Percentiles rank a stretch among this genome's conserved stretches.
Conservation (phyloP, 2,888 invertebrate species). For the Oxystoma pomonae region DNA sequence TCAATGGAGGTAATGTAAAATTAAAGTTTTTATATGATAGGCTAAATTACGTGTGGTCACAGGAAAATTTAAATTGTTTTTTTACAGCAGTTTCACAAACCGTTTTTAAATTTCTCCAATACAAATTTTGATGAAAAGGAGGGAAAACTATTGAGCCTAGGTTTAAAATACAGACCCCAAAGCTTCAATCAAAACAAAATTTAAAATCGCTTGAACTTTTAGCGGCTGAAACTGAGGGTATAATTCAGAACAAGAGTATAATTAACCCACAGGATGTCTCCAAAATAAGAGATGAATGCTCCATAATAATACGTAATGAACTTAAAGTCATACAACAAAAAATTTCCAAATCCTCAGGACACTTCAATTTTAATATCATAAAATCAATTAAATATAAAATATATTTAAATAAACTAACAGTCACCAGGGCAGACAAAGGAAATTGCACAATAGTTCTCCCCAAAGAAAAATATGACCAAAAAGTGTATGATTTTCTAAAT, state of each 20-base stretch:
- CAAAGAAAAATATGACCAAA: neutral
- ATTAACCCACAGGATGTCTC: neutral
- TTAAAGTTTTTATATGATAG: neutral
- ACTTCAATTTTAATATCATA: neutral
- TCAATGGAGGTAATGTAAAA: neutral
- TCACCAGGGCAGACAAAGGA: neutral
- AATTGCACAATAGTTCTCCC: neutral
- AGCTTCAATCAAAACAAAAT: conserved; percentile 45
- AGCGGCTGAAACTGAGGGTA: neutral
- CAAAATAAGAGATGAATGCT: neutral
- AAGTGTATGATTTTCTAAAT: neutral
- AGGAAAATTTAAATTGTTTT: neutral
- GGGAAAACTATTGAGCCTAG: conserved; percentile 12
- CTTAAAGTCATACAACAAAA: neutral
- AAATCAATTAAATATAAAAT: neutral
- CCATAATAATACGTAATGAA: neutral
- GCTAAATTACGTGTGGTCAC: neutral
- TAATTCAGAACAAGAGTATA: neutral
- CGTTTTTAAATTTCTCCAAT: neutral
- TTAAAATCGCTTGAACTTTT: conserved; percentile 29
- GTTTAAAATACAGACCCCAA: conserved; percentile 35
- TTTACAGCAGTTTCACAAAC: neutral
- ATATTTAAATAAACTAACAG: neutral
- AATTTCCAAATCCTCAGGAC: neutral
- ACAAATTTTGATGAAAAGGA: neutral